phyloP scores from a whole-genome alignment of 2,113 vertebrate species.

The Acanthochromis polyacanthus region DNA sequence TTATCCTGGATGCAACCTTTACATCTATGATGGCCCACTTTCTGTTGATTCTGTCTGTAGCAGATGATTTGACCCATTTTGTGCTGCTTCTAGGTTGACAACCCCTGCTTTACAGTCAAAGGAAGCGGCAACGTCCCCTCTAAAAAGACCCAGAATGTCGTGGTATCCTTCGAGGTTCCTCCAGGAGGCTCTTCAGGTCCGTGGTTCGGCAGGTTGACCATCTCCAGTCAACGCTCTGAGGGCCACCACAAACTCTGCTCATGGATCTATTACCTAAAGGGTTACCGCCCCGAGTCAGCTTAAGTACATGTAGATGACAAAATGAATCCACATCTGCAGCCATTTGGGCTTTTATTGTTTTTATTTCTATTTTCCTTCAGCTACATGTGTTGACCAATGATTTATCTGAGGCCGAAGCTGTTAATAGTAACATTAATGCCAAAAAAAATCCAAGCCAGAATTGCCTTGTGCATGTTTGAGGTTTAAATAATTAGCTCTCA shows the following conservation, averaged over 20 bases:
- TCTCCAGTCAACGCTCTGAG: constrained; percentile 78
- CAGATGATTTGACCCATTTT: not conserved
- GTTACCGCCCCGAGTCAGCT: constrained; percentile 67
- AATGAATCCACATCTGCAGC: not conserved
- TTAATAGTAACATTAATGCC: not conserved
- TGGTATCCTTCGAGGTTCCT: constrained; percentile 81
- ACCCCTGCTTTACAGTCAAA: constrained; percentile 83
- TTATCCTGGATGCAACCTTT: not conserved
- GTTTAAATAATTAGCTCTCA: not conserved
- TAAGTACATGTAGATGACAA: constrained; percentile 3
- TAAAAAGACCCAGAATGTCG: constrained; percentile 84
- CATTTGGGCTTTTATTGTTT: not conserved
- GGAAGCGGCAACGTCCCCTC: constrained; percentile 74
- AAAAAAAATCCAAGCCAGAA: not conserved
- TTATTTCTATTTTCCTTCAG: not conserved
- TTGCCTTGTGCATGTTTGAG: not conserved
- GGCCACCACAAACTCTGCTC: constrained; percentile 63
- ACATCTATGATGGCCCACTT: no score
- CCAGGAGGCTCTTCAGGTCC: constrained; percentile 53
- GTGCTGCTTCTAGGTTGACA: constrained; percentile 81
- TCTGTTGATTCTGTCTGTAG: not conserved
- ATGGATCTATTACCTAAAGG: constrained; percentile 91
- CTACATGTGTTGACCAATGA: not conserved
- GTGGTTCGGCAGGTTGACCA: constrained; percentile 82
- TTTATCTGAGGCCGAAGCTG: not conserved